These are phyloP conservation scores for Drosophila busckii DNA, from an alignment of 1,140 invertebrate species.

Conservation along the genomic window DNA sequence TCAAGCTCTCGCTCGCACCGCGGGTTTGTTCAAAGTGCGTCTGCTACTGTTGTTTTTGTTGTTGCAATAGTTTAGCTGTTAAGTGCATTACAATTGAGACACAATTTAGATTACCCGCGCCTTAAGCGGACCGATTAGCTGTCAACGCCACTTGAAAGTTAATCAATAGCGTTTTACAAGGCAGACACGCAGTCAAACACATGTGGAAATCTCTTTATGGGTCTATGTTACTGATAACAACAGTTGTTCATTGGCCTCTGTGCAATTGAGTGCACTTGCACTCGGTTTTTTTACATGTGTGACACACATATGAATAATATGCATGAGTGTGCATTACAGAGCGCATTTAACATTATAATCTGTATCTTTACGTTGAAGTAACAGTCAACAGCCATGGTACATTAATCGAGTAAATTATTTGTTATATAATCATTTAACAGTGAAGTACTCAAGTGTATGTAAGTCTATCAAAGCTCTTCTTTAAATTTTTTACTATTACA, in stretches of 20 bases:
- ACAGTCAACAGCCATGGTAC: no score
- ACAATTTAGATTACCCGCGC: conserved; percentile 29
- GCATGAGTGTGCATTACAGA: neutral
- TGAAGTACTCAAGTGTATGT: no score
- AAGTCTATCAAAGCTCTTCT: no score
- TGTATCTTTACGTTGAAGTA: no score
- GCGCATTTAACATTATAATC: neutral
- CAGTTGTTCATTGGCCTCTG: conserved; percentile 22
- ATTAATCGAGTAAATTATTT: no score
- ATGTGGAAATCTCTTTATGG: no score
- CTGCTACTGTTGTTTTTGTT: conserved; percentile 15
- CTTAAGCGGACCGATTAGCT: conserved; percentile 37
- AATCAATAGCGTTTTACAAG: conserved; percentile 14
- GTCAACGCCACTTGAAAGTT: conserved; percentile 31
- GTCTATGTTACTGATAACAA: conserved; percentile 19
- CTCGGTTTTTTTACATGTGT: conserved; percentile 14
- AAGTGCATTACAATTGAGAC: conserved; percentile 33
- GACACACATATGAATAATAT: neutral
- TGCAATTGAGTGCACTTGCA: conserved; percentile 28
- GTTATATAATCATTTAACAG: no score
- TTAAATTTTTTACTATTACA: no score
- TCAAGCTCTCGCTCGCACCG: neutral
- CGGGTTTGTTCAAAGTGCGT: conserved; percentile 11
- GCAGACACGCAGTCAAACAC: no score
- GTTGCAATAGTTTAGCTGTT: conserved; percentile 15